Percentiles rank a stretch among this genome's conserved stretches.
These are phyloP conservation scores for Onthophagus taurus DNA, from an alignment of 1,140 invertebrate genomes.

Conservation along the genomic window DNA sequence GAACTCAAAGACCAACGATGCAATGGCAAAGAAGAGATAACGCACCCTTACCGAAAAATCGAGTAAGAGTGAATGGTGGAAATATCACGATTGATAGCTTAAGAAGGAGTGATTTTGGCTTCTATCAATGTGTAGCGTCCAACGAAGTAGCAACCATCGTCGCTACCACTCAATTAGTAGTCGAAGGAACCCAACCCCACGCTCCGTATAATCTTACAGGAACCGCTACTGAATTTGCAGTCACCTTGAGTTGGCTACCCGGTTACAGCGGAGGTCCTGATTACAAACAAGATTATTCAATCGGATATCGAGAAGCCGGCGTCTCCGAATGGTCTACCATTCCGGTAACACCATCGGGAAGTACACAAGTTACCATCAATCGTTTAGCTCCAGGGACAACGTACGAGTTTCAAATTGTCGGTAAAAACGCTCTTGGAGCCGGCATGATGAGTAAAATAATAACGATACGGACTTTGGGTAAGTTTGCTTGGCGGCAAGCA, in stretches of 20 bases:
- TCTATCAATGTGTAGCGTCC: slow-evolving; percentile 88
- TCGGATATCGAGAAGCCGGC: slow-evolving; percentile 80
- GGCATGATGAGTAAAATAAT: slow-evolving; percentile 92
- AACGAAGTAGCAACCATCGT: slow-evolving; percentile 90
- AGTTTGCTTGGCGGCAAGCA: too few relatives aligned
- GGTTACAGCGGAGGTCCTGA: slow-evolving; percentile 90
- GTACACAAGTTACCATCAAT: slow-evolving; percentile 84
- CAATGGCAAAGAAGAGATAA: slow-evolving; percentile 82
- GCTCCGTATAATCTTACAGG: slow-evolving; percentile 90
- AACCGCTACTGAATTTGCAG: slow-evolving; percentile 77
- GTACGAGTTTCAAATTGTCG: slow-evolving; percentile 95
- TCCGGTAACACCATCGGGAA: slow-evolving; percentile 83
- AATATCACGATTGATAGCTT: slow-evolving; percentile 88
- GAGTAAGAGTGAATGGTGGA: slow-evolving; percentile 67
- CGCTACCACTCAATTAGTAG: slow-evolving; percentile 78
- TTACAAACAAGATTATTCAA: slow-evolving; percentile 89
- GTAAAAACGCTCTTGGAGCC: slow-evolving; percentile 87
- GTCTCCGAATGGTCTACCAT: slow-evolving; percentile 83
- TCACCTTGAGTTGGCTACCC: slow-evolving; percentile 84
- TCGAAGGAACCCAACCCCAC: slow-evolving; percentile 93
- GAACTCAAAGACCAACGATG: slow-evolving; percentile 81
- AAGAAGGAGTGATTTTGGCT: slow-evolving; percentile 81
- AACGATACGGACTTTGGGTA: slow-evolving; percentile 83
- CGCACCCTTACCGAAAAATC: slow-evolving; percentile 65
- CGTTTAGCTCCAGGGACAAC: slow-evolving; percentile 78